These are phyloP conservation scores for Aspidiotus rigidus DNA, from an alignment of 2,888 invertebrate genomes.

Conservation along the genomic window DNA sequence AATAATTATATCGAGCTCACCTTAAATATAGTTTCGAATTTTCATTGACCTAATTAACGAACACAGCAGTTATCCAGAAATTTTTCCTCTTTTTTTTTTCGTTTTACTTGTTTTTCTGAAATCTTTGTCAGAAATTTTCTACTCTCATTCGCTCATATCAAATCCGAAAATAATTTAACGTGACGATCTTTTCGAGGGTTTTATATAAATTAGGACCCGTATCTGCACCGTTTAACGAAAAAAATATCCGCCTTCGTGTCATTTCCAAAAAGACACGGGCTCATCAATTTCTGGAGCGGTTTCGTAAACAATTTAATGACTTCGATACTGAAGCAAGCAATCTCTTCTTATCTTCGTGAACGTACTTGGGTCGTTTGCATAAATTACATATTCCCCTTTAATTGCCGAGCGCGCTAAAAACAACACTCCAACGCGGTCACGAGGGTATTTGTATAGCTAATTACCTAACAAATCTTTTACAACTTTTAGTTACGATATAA, in stretches of 20 bases:
- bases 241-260: neutral
- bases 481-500: slow-evolving; percentile 19
- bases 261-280: slow-evolving; percentile 17
- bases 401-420: slow-evolving; percentile 30
- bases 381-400: slow-evolving; percentile 33
- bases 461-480: slow-evolving; percentile 32
- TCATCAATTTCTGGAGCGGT: slow-evolving; percentile 21
- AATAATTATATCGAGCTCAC: too few relatives aligned
- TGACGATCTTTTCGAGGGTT: too few relatives aligned
- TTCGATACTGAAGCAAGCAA: slow-evolving; percentile 29
- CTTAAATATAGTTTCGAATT: too few relatives aligned
- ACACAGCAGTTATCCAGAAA: too few relatives aligned
- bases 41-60: too few relatives aligned
- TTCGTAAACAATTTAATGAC: slow-evolving; percentile 30
- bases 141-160: too few relatives aligned
- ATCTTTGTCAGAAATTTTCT: too few relatives aligned
- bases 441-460: slow-evolving; percentile 32
- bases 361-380: slow-evolving; percentile 32
- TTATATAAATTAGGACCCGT: too few relatives aligned
- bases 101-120: too few relatives aligned
- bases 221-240: too few relatives aligned
- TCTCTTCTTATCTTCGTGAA: slow-evolving; percentile 30
- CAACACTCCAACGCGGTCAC: slow-evolving; percentile 27
- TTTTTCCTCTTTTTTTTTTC: too few relatives aligned
- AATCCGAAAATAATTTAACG: too few relatives aligned